Base-by-base conservation (phyloP, 2,113 vertebrate genomes). In the Ceyx cyanopectus region DNA sequence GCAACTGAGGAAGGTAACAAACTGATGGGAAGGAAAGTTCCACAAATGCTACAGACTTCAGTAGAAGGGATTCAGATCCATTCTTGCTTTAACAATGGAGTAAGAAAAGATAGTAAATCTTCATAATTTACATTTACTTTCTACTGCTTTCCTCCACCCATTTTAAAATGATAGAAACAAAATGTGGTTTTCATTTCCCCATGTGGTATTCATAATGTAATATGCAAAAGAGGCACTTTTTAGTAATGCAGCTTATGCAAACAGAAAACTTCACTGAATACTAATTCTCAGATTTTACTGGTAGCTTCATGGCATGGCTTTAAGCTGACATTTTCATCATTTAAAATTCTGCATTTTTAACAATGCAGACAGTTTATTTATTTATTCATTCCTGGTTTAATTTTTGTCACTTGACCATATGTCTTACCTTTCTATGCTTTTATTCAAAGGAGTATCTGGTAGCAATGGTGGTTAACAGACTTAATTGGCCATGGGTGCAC, bases 121-220 rank as follows among this genome's bases (percentile, higher is more conserved):
- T 61, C 22, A 2, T 46, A 30, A 23, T 67, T 51, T 61, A 26
- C 17, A 27, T 23, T 34, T 77, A 18, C 5, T 70, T 72, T 10
- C 46, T 66, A 54, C 54, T 0, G 1, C 8, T 14, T 34, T 17
- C 24, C 4, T 48, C 8, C 14, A 34, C 24, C 9, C 6, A 2
- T 68, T 56, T 48, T 14, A 46, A 73, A 66, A 32, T 53, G 53
- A 24, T 3, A 73, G 19, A 21, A 84, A 45, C 10, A 46, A 78
- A 72, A 41, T 40, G 21, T 43, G 7, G 1, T 11, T 45, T 53
- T 86, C 17, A 6, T 37, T 27, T 73, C 6, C 15, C 17, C 5
- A 14, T 73, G 54, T 48, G 45, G 12, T 30, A 26, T 29, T 48
- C 37, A 8, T 56, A 37, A 37, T 22, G 13, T 23, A 34, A 6